These are phyloP conservation scores for Odocoileus virginianus DNA, from an alignment of 2,113 vertebrate species.

Conservation along the genomic window DNA sequence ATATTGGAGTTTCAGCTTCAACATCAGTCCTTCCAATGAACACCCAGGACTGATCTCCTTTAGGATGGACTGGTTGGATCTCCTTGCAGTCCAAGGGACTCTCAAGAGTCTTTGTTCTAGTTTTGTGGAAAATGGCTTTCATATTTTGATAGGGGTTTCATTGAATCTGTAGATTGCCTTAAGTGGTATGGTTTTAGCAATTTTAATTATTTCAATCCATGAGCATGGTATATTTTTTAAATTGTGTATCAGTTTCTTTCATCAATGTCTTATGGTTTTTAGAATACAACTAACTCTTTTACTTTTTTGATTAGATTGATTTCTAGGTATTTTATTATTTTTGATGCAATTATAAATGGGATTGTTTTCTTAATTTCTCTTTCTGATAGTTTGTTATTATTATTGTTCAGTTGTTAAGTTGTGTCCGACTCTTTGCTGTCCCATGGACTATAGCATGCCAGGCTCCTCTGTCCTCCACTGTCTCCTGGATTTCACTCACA, in stretches of 20 bases:
- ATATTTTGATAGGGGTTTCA: neutral
- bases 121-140: neutral
- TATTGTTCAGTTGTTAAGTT: neutral
- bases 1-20: no score
- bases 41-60: no score
- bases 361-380: neutral
- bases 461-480: neutral
- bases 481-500: neutral
- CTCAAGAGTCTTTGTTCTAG: neutral
- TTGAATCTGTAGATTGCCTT: neutral
- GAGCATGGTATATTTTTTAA: neutral
- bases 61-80: no score
- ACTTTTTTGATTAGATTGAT: neutral
- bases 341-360: neutral
- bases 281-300: neutral
- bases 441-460: neutral
- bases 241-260: neutral
- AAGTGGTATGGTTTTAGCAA: neutral
- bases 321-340: neutral
- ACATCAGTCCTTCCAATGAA: no score
- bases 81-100: no score
- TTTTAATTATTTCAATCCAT: neutral
- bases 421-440: neutral
- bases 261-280: neutral
- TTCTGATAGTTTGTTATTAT: neutral